A percentile compares a stretch with the other conserved stretches of the same genome.
These are phyloP conservation scores for Rhadinocentrus ornatus DNA, from an alignment of 2,797 vertebrate genomes.

Conservation along the genomic window DNA sequence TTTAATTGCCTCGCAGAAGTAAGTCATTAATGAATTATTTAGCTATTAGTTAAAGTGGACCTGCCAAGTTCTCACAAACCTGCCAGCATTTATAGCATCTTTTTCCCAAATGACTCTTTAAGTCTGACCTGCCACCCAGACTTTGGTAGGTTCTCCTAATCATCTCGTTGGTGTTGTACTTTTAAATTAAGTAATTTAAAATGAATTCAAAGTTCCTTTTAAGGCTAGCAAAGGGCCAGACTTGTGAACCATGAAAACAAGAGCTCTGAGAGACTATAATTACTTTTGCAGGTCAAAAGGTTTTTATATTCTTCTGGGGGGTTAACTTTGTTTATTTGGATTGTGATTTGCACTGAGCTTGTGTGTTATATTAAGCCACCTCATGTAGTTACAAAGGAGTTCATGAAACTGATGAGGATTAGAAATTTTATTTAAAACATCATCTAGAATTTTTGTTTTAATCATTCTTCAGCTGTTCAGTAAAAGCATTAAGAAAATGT, in stretches of 20 bases:
- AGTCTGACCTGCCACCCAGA: constrained; percentile 51
- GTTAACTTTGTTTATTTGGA: constrained; percentile 35
- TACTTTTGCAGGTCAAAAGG: constrained; percentile 59
- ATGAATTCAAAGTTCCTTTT: constrained; percentile 43
- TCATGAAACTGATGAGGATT: not conserved
- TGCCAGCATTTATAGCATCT: constrained; percentile 16
- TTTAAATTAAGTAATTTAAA: constrained; percentile 72
- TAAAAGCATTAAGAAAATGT: not conserved
- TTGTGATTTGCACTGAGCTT: constrained; percentile 35
- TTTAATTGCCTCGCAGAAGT: constrained; percentile 59
- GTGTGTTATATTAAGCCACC: constrained; percentile 14
- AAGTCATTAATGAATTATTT: constrained; percentile 71
- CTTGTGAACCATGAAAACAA: constrained; percentile 58
- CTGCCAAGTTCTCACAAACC: constrained; percentile 47
- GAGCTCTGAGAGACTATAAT: constrained; percentile 55
- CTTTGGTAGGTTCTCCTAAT: constrained; percentile 57
- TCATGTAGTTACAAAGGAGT: constrained; percentile 8
- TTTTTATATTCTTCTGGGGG: constrained; percentile 34
- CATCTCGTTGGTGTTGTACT: constrained; percentile 61
- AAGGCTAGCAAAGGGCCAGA: constrained; percentile 14
- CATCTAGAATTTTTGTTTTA: not conserved
- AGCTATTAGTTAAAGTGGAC: constrained; percentile 68
- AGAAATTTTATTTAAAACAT: not conserved
- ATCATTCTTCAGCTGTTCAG: not conserved
- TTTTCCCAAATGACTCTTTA: constrained; percentile 31